Evolutionary conservation across 1,140 invertebrate species (phyloP).

Genomic region (Galleria mellonella): DNA sequence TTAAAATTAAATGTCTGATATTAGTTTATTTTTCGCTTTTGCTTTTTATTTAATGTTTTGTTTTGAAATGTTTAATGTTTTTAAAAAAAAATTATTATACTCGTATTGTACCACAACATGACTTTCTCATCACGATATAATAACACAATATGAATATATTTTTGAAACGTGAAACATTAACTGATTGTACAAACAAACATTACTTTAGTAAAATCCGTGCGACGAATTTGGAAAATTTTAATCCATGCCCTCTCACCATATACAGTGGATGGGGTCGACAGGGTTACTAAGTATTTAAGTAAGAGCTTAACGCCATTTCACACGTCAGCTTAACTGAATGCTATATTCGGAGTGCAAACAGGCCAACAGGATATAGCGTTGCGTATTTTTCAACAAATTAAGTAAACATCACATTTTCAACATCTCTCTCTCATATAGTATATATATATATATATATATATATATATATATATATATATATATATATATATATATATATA

Average conservation of each 20-base stretch:
- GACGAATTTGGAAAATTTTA: constrained; percentile 5
- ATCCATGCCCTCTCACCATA: constrained; percentile 5
- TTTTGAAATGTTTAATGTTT: too few species aligned
- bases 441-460: too few species aligned
- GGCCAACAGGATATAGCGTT: constrained; percentile 7
- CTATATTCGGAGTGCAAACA: constrained; percentile 28
- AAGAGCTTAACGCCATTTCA: constrained; percentile 46
- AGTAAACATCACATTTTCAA: background rate
- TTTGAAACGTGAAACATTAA: background rate
- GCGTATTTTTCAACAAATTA: constrained; percentile 2
- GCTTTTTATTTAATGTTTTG: too few species aligned
- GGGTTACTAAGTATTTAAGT: constrained; percentile 37
- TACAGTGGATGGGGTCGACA: constrained; percentile 17
- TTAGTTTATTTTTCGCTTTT: too few species aligned
- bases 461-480: too few species aligned
- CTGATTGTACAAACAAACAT: background rate
- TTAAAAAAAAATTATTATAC: too few species aligned
- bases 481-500: too few species aligned
- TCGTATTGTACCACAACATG: too few species aligned
- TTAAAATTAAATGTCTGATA: too few species aligned
- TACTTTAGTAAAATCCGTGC: background rate
- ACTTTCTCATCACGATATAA: too few species aligned
- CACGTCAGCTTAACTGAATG: constrained; percentile 38
- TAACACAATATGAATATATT: too few species aligned
- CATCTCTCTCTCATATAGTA: too few species aligned